These are phyloP conservation scores for Ctenopoma multispine DNA, from an alignment of 2,797 vertebrate genomes.

Conservation along the genomic window DNA sequence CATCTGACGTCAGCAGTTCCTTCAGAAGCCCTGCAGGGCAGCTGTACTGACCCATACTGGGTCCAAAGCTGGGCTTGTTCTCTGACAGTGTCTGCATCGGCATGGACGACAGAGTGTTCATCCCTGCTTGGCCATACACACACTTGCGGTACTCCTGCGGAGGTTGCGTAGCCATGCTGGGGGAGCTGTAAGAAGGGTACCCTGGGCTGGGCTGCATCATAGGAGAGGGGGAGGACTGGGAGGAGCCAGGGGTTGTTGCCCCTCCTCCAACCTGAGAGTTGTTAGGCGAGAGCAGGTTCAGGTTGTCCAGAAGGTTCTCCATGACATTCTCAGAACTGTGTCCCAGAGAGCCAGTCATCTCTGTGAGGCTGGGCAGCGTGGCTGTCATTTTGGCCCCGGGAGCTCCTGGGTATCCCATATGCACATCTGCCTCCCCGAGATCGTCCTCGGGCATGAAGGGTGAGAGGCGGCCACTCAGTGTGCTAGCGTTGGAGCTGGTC, in stretches of 20 bases:
- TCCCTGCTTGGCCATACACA: constrained; percentile 89
- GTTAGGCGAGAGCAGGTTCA: constrained; percentile 96
- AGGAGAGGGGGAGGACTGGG: constrained; percentile 92
- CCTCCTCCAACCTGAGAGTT: constrained; percentile 87
- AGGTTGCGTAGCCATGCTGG: constrained; percentile 87
- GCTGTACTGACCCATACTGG: constrained; percentile 87
- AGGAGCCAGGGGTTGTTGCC: constrained; percentile 88
- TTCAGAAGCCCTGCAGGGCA: constrained; percentile 94
- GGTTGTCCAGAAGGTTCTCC: constrained; percentile 98
- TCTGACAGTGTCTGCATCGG: constrained; percentile 92
- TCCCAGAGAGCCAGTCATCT: constrained; percentile 91
- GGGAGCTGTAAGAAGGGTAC: constrained; percentile 91
- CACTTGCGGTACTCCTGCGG: constrained; percentile 96
- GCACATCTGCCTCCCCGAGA: constrained; percentile 92
- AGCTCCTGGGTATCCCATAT: constrained; percentile 93
- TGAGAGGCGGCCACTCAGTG: constrained; percentile 94
- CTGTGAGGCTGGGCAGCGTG: constrained; percentile 96
- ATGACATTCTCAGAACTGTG: constrained; percentile 91
- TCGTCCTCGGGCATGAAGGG: constrained; percentile 98
- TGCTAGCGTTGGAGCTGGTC: constrained; percentile 97
- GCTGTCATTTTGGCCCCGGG: constrained; percentile 92
- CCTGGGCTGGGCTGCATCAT: constrained; percentile 91
- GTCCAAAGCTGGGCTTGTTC: constrained; percentile 88
- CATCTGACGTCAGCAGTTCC: constrained; percentile 96
- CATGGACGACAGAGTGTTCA: constrained; percentile 90